Conservation (phyloP, 2,888 invertebrate species). For the Tholera decimalis region DNA sequence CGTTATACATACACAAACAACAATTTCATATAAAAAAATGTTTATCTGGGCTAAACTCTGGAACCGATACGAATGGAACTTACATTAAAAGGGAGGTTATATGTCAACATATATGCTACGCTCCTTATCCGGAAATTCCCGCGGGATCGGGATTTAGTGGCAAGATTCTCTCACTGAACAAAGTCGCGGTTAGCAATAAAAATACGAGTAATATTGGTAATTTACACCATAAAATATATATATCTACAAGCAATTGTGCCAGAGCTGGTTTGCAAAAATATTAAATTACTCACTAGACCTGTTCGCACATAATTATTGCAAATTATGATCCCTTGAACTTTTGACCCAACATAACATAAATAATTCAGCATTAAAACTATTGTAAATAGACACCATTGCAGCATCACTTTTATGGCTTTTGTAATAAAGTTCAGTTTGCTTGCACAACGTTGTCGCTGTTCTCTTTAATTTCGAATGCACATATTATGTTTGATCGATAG, state of each 20-base stretch:
- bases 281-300: slow-evolving; percentile 49
- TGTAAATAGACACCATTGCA: slow-evolving; percentile 30
- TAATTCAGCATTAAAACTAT: slow-evolving; percentile 24
- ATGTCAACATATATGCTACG: no score
- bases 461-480: slow-evolving; percentile 54
- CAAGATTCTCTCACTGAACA: no score
- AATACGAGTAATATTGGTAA: slow-evolving; percentile 4
- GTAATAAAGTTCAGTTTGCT: slow-evolving; percentile 41
- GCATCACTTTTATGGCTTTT: slow-evolving; percentile 8
- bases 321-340: slow-evolving; percentile 54
- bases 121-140: no score
- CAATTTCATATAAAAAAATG: no score
- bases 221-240: background rate
- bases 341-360: slow-evolving; percentile 17
- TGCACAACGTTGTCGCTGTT: slow-evolving; percentile 24
- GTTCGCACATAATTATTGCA: slow-evolving; percentile 57
- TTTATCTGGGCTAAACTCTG: no score
- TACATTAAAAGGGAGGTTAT: no score
- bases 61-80: no score
- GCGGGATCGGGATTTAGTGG: no score
- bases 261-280: slow-evolving; percentile 34
- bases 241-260: background rate
- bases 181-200: no score
- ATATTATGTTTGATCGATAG: slow-evolving; percentile 71
- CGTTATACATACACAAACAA: no score